Evolutionary conservation across 2,797 vertebrate genomes (phyloP), one percentile per base, ranked within the genome.

Genomic region (Manis pentadactyla): DNA sequence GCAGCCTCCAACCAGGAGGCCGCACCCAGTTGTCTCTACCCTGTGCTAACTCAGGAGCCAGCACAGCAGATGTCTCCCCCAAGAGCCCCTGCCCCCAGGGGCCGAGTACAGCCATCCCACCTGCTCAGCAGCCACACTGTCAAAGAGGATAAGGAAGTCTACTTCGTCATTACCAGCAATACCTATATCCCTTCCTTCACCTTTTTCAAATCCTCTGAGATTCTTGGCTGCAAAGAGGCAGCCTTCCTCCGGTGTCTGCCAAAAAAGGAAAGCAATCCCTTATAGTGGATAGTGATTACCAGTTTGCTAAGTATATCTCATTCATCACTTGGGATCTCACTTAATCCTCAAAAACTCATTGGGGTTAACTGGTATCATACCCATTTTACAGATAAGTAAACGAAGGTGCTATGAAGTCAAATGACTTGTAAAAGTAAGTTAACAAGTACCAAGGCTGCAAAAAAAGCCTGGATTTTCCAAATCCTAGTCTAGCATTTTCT

Each of bases 91-190:
- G 1, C 7, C 10, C 34, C 73, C 82, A 25, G 15, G 18, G n/a
- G 31, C 39, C 4, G 0, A 23, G 57, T 34, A 61, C 1, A 42
- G 89, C 57, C 29, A 12, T 34, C 97, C 98, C 97, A 99, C 99
- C 99, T 99, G 98, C 98, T 99, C 99, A 68, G 99, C 99, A 96
- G 99, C 98, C 98, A 99, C 97, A 97, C 99, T 99, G 97, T 99
- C 99, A 18, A 99, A 98, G 96, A 99, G 99, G 94, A 98, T 96
- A 97, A 99, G 98, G 98, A 99, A 99, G 98, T 99, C 99, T 66
- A 99, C 92, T 5, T 85, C 84, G 4, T 99, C 97, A 42, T 98
- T 97, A 61, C 68, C 63, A 31, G 97, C 95, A 31, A 99, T 98
- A 92, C 99, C 99, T 98, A 99, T 89, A 99, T 89, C 5, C 93